Conservation (phyloP, 2,888 invertebrate genomes). For the Phortica okadai region DNA sequence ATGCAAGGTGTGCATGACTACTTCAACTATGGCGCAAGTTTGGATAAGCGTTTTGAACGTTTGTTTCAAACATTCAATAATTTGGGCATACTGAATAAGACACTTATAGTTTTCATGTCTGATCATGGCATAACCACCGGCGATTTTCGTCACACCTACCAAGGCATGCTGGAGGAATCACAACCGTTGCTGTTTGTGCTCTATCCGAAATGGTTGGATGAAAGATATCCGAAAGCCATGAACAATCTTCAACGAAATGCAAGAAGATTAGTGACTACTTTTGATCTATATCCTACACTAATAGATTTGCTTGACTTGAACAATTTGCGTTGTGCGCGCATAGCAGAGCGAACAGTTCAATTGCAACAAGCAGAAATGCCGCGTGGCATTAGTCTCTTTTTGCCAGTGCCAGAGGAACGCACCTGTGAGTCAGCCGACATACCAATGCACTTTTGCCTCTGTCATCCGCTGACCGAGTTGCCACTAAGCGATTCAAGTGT, state of each 20-base stretch:
- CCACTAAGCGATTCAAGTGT: background rate
- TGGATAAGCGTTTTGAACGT: background rate
- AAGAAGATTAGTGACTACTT: conserved; percentile 86
- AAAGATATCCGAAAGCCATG: conserved; percentile 80
- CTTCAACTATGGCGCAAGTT: conserved; percentile 39
- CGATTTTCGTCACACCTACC: conserved; percentile 86
- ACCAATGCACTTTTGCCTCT: conserved; percentile 11
- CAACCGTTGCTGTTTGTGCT: conserved; percentile 87
- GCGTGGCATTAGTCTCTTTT: conserved; percentile 85
- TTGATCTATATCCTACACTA: conserved; percentile 88
- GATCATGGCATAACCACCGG: conserved; percentile 96
- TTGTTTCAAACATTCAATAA: conserved; percentile 76
- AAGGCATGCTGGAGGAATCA: conserved; percentile 91
- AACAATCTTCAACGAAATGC: conserved; percentile 83
- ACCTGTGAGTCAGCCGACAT: conserved; percentile 84
- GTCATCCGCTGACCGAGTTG: background rate
- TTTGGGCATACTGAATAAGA: conserved; percentile 79
- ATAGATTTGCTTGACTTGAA: conserved; percentile 80
- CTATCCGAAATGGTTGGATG: conserved; percentile 84
- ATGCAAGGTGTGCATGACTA: conserved; percentile 51
- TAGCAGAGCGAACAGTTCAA: background rate
- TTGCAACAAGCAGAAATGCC: conserved; percentile 51
- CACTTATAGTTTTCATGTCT: conserved; percentile 82
- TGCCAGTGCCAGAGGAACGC: conserved; percentile 81
- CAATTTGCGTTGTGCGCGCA: conserved; percentile 26